These are phyloP conservation scores for Terebella lapidaria DNA, from an alignment of 2,888 invertebrate species.

Conservation along the genomic window DNA sequence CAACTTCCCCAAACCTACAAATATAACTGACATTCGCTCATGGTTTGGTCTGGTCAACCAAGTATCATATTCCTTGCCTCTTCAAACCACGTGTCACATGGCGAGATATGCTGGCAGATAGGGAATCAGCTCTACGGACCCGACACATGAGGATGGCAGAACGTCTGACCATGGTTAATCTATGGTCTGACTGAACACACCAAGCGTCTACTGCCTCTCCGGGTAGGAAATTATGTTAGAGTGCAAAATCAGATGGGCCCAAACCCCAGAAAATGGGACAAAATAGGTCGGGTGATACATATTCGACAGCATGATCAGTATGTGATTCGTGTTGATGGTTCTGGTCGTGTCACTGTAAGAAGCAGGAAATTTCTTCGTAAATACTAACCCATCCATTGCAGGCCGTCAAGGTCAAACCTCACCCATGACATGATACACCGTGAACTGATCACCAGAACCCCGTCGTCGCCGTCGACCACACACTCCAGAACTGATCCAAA, in stretches of 20 bases:
- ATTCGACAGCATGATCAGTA: no score
- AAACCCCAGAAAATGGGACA: neutral
- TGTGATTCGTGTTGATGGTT: no score
- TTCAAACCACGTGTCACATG: slow-evolving; percentile 16
- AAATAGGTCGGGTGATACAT: neutral
- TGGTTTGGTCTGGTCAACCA: no score
- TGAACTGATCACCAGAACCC: no score
- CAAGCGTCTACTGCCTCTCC: slow-evolving; percentile 17
- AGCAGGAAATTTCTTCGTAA: neutral
- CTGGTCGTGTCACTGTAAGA: neutral
- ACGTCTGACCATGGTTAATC: no score
- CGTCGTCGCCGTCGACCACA: no score
- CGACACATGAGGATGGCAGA: slow-evolving; percentile 26
- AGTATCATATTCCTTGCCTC: slow-evolving; percentile 24
- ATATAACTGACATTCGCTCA: slow-evolving; percentile 16
- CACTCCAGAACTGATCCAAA: no score
- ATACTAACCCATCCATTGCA: no score
- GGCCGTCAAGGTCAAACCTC: no score
- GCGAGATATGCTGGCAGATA: slow-evolving; percentile 18
- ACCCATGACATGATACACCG: no score
- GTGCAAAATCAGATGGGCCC: no score
- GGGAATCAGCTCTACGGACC: slow-evolving; percentile 27
- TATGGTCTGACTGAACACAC: slow-evolving; percentile 25
- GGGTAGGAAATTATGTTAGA: slow-evolving; percentile 26
- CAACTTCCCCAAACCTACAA: slow-evolving; percentile 7